A percentile compares a stretch with the other conserved stretches of the same genome.
phyloP scores from a whole-genome alignment of 2,113 vertebrate genomes.

The Cebus imitator region DNA sequence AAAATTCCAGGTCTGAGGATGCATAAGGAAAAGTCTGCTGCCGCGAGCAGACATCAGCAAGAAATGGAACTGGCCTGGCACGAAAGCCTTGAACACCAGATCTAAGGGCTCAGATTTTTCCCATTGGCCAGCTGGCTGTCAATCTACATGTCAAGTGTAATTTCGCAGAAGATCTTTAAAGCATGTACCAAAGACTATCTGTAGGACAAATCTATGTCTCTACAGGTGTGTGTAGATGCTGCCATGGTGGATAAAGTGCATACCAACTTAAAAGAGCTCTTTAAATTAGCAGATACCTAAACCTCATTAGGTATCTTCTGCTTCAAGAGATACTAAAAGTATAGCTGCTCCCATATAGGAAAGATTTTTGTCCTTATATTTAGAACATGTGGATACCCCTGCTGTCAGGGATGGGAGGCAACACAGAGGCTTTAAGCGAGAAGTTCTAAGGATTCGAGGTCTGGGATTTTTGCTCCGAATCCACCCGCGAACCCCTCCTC shows the following conservation, averaged over 20 bases:
- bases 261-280: not conserved
- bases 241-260: not conserved
- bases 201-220: not conserved
- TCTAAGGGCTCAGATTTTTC: not conserved
- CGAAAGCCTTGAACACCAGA: not conserved
- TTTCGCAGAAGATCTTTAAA: not conserved
- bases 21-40: not conserved
- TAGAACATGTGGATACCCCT: not conserved
- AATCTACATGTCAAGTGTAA: not conserved
- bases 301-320: not conserved
- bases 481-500: not conserved
- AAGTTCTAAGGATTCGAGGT: not conserved
- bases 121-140: not conserved
- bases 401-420: not conserved
- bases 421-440: not conserved
- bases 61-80: not conserved
- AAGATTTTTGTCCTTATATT: not conserved
- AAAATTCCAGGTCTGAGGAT: not conserved
- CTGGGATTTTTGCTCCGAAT: not conserved
- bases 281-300: not conserved
- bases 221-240: not conserved
- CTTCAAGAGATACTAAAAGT: not conserved
- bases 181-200: not conserved
- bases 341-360: not conserved
- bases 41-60: not conserved